phyloP scores from a whole-genome alignment of 2,113 vertebrate species.

The Gasterosteus aculeatus region DNA sequence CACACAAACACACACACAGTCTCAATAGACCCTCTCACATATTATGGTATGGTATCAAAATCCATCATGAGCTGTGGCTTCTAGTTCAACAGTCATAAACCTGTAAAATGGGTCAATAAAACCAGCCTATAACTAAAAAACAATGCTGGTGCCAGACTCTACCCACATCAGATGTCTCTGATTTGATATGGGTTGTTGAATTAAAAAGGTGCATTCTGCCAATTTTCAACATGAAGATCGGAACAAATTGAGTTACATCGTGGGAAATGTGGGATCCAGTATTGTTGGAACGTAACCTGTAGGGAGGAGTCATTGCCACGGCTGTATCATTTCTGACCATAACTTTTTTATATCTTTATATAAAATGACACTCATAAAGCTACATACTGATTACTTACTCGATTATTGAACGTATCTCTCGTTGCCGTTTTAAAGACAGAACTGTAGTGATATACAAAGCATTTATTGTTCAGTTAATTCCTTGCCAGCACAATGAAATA shows the following conservation, averaged over 20 bases:
- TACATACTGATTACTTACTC: background rate
- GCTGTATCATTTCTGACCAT: too few relatives aligned
- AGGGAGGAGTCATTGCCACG: background rate
- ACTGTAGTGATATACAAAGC: background rate
- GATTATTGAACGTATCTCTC: conserved; percentile 8
- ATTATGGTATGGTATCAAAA: conserved; percentile 26
- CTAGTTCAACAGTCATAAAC: background rate
- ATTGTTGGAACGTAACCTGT: background rate
- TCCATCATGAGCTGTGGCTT: background rate
- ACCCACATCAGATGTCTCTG: background rate
- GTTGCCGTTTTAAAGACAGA: background rate
- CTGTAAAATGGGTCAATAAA: background rate
- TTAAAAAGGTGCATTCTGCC: background rate
- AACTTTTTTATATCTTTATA: background rate
- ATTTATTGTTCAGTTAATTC: conserved; percentile 3
- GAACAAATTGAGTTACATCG: background rate
- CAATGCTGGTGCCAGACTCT: background rate
- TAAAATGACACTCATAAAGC: background rate
- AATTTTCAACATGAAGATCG: background rate
- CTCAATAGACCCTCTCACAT: background rate
- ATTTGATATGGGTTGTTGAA: background rate
- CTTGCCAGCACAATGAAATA: background rate
- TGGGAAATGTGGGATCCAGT: background rate
- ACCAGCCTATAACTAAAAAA: background rate
- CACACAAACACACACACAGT: background rate